phyloP scores from a whole-genome alignment of 2,113 vertebrate genomes.

The Naja naja region DNA sequence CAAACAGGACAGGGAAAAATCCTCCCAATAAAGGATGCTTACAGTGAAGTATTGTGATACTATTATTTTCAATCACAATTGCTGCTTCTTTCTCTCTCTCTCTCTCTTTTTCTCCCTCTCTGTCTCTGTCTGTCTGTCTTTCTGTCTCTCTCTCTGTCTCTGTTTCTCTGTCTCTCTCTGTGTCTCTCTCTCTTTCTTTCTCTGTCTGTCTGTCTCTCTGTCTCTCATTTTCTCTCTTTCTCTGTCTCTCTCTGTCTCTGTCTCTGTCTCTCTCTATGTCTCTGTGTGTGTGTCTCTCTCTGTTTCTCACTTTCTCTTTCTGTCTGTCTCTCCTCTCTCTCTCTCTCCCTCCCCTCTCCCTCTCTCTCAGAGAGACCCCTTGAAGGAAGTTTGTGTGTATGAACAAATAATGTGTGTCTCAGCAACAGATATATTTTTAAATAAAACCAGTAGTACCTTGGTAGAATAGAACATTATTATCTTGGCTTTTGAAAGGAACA shows the following conservation, averaged over 20 bases:
- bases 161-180: too few species aligned
- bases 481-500: not conserved
- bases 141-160: too few species aligned
- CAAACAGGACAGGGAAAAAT: not conserved
- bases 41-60: not conserved
- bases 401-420: not conserved
- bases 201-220: too few species aligned
- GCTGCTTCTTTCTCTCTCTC: not conserved
- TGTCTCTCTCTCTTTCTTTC: too few species aligned
- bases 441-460: not conserved
- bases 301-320: too few species aligned
- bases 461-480: not conserved
- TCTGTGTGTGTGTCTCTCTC: not conserved
- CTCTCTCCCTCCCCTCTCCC: too few species aligned
- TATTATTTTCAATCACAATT: not conserved
- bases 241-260: too few species aligned
- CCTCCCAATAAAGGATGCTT: not conserved
- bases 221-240: too few species aligned
- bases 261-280: too few species aligned
- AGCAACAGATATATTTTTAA: not conserved
- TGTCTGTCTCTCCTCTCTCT: too few species aligned
- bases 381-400: not conserved
- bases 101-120: too few species aligned
- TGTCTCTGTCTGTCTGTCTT: too few species aligned
- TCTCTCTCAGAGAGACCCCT: not conserved